A percentile compares a stretch with the other conserved stretches of the same genome.
phyloP scores from a whole-genome alignment of 23 tunicate genomes.

The Ciona savignyi region DNA sequence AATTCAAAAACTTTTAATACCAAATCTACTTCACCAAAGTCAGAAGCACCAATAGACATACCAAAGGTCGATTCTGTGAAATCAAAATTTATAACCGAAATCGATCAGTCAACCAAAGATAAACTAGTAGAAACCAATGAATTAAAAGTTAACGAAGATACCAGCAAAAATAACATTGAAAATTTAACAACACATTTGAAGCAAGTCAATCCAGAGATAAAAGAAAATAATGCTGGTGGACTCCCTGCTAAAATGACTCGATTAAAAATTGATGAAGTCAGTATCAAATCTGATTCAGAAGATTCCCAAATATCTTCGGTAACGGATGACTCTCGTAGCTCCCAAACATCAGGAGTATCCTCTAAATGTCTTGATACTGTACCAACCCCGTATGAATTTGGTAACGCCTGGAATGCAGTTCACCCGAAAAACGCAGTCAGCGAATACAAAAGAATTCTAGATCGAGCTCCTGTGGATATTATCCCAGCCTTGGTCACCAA shows the following conservation, averaged over 20 bases:
- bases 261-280: not conserved
- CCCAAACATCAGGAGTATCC: conserved; percentile 1
- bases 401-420: conserved; percentile 57
- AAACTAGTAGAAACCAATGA: not conserved
- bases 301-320: not conserved
- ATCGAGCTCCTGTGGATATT: conserved; percentile 12
- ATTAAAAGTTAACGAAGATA: not conserved
- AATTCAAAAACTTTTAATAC: not conserved
- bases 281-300: not conserved
- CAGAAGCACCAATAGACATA: not conserved
- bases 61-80: not conserved
- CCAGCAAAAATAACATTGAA: not conserved
- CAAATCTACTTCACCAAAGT: conserved; percentile 1
- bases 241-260: not conserved
- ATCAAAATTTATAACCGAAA: not conserved
- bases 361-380: too few species aligned
- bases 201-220: not conserved
- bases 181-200: not conserved
- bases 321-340: not conserved
- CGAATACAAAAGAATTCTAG: conserved; percentile 50
- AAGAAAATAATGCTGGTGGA: not conserved
- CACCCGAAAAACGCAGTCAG: conserved; percentile 50
- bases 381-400: conserved; percentile 93
- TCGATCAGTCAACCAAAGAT: not conserved
- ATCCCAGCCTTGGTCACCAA: conserved; percentile 65